Base-by-base conservation (phyloP, 1,140 invertebrate species). In the Aplysia californica region DNA sequence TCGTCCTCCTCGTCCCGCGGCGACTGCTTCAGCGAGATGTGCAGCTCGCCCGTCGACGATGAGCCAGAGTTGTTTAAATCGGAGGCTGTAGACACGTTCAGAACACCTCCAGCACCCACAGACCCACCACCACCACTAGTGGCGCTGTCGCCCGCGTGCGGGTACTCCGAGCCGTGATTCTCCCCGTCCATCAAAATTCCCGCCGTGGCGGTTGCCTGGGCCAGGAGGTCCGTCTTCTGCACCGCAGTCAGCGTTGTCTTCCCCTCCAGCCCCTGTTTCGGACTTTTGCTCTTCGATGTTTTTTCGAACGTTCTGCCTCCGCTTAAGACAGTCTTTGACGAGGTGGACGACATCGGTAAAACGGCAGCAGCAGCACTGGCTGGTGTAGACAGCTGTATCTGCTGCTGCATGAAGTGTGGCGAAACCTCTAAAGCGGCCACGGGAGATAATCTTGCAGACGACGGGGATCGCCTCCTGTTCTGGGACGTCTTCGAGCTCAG, bases 1-100 rank as follows among this genome's bases (percentile, higher is more conserved):
- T 75, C 72, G 31, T 75, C 72, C 23, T 75, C 72, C 18, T 75
- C 72, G 38, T 75, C 61, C n/a, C 58, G n/a, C 1, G 72, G 72
- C 23, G 72, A 75, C 6, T 41, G 41, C 39, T 75, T 75, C 23
- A 75, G 38, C 10, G 10, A n/a, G 44, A 50, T 50, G 10, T 50
- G 44, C n/a, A 50, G 44, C 44, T 50, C 10, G 10, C n/a, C 10
- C 10, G 10, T n/a, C n/a, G 44, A 50, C 23, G 72, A 75, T 21
- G 72, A 75, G 4, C 72, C 61, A n/a, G 72, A 65, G 1, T 61
- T 23, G 38, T 71, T 71, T 55, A 71, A 35, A 31, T 61, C 39
- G 3, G 59, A 65, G 3, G 59, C 72, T 44, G 72, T 6, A 21
- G 72, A 20, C 10, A 61, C 6, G 58, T 61, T 61, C 10, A 61